Base-by-base conservation (phyloP, 2,797 vertebrate genomes). In the Myotis pilosus region DNA sequence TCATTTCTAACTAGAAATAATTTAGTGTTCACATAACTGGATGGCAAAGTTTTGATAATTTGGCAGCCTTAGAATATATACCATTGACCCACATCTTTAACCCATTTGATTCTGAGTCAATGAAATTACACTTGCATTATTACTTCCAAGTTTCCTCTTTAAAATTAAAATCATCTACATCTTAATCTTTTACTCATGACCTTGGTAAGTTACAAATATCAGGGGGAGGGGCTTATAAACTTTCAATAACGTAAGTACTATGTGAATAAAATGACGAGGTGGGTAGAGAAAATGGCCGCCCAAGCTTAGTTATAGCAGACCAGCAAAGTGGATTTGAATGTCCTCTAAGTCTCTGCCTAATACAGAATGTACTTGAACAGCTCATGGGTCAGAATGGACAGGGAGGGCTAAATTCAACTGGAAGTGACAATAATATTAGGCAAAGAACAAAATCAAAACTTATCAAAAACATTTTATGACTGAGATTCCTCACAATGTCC, bases 91-190 rank as follows among this genome's bases (percentile, higher is more conserved):
- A 85, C 38, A 30, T 60, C 41, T 68, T 83, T 55, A 88, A 36
- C 25, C 10, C 12, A 49, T 47, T 19, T 12, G 44, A 89, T 71
- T 33, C 69, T 33, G 3, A 62, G 83, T 38, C 81, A 62, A 44
- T 75, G 12, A 91, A 82, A 94, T 57, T 0, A 83, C 22, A 8
- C 17, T n/a, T 85, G 53, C 62, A 49, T 15, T 66, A 51, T 75
- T 90, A 83, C 74, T 76, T 88, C 86, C 19, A 81, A 51, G 47
- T 72, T 62, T 94, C 53, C 16, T 13, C 11, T 75, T 94, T 90
- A 64, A 76, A 88, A 38, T 93, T 78, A 94, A 95, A 92, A 76
- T 71, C 36, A 93, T 19, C 33, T 92, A 30, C 62, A 92, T 55
- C n/a, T 93, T 91, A 89, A 92, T 55, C 30, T 71, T 95, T 95